Percentiles rank a stretch among this genome's conserved stretches.
phyloP scores from a whole-genome alignment of 2,797 vertebrate species.

The Fringilla coelebs region DNA sequence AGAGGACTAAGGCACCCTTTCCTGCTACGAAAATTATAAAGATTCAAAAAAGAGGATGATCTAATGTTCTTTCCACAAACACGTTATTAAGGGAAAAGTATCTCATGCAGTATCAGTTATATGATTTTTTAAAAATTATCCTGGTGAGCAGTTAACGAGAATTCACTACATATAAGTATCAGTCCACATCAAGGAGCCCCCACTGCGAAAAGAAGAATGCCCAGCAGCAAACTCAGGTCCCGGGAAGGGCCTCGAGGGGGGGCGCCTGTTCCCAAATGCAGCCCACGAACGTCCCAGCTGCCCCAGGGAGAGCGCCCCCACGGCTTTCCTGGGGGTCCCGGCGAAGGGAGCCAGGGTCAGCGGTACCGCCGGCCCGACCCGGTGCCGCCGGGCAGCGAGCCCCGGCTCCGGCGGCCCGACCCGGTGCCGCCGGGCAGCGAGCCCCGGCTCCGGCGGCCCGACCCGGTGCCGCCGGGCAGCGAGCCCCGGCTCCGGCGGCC shows the following conservation, averaged over 20 bases:
- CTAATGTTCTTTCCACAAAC: neutral
- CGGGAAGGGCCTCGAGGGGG: neutral
- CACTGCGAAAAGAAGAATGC: neutral
- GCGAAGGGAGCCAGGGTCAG: neutral
- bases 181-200: neutral
- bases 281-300: neutral
- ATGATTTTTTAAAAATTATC: neutral
- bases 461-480: no score
- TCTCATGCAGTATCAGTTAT: neutral
- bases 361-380: accelerated
- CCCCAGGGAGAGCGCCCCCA: no score
- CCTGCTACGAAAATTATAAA: neutral
- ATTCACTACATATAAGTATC: neutral
- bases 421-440: no score
- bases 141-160: neutral
- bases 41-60: neutral
- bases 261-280: neutral
- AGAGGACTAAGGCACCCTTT: neutral
- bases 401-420: no score
- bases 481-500: no score
- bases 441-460: no score
- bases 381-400: neutral
- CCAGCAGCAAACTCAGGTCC: neutral
- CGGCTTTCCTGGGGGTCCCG: no score
- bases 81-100: neutral